phyloP scores from a whole-genome alignment of 2,888 invertebrate genomes.

The Zygothrica quintamaculata region DNA sequence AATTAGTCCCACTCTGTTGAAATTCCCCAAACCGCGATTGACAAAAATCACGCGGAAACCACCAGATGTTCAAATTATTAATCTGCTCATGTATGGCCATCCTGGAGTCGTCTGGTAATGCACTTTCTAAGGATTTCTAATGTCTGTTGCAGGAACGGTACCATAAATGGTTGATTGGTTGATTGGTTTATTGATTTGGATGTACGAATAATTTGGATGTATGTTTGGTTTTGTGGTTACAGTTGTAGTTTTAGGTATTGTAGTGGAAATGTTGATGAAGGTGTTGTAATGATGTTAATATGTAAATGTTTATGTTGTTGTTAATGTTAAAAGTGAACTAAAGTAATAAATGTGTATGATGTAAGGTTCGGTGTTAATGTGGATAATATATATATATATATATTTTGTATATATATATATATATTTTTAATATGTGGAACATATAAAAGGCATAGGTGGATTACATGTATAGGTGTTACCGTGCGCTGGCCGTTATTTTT shows the following conservation, averaged over 20 bases:
- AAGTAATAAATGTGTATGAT: too few relatives aligned
- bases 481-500: constrained; percentile 51
- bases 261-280: background rate
- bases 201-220: too few relatives aligned
- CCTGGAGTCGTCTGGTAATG: constrained; percentile 17
- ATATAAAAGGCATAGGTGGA: too few relatives aligned
- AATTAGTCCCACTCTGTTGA: constrained; percentile 86
- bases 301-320: too few relatives aligned
- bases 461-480: constrained; percentile 48
- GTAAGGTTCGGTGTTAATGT: too few relatives aligned
- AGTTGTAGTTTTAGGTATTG: constrained; percentile 1
- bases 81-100: constrained; percentile 80
- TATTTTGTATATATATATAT: too few relatives aligned
- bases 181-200: background rate
- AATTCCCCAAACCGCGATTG: constrained; percentile 86
- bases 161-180: background rate
- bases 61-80: constrained; percentile 84
- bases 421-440: too few relatives aligned
- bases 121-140: constrained; percentile 43
- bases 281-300: too few relatives aligned
- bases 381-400: too few relatives aligned
- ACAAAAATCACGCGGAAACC: constrained; percentile 87
- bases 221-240: constrained; percentile 4
- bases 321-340: too few relatives aligned
- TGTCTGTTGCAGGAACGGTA: constrained; percentile 20